These are phyloP conservation scores for Epistrophe grossulariae DNA, from an alignment of 2,888 invertebrate genomes.

Conservation along the genomic window DNA sequence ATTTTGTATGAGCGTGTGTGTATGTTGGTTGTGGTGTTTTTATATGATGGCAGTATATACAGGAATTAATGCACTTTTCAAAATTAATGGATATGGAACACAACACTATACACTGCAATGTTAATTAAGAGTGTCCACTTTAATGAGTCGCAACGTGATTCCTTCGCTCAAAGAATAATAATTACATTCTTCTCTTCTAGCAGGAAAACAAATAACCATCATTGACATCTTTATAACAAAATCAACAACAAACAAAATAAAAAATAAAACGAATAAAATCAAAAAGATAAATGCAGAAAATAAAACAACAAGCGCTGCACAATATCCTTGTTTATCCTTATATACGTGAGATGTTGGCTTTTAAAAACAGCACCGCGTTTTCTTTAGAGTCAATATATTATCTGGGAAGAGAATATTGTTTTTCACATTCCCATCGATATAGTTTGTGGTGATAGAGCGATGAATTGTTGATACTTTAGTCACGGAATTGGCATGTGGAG, in stretches of 20 bases:
- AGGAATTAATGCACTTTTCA: slow-evolving; percentile 57
- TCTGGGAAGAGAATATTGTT: slow-evolving; percentile 44
- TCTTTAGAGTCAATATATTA: slow-evolving; percentile 45
- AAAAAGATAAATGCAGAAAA: slow-evolving; percentile 15
- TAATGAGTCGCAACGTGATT: slow-evolving; percentile 68
- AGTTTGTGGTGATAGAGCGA: slow-evolving; percentile 15
- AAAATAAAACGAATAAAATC: not conserved
- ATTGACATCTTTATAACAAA: slow-evolving; percentile 60
- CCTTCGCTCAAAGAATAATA: slow-evolving; percentile 66
- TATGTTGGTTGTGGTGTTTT: not conserved
- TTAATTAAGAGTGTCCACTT: slow-evolving; percentile 74
- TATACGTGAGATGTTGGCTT: slow-evolving; percentile 4
- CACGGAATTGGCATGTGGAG: slow-evolving; percentile 2
- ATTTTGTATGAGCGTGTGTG: not conserved
- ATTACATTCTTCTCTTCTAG: slow-evolving; percentile 60
- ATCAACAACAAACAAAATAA: not conserved
- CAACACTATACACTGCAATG: slow-evolving; percentile 48
- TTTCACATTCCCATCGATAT: slow-evolving; percentile 42
- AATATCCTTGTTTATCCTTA: slow-evolving; percentile 23
- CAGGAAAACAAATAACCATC: slow-evolving; percentile 55
- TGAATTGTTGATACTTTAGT: slow-evolving; percentile 32
- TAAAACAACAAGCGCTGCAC: slow-evolving; percentile 8
- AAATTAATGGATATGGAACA: slow-evolving; percentile 14
- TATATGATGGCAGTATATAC: slow-evolving; percentile 14
- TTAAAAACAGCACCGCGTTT: not conserved